Conservation (phyloP, 2,888 invertebrate genomes). For the Hipparchia sbordonii region DNA sequence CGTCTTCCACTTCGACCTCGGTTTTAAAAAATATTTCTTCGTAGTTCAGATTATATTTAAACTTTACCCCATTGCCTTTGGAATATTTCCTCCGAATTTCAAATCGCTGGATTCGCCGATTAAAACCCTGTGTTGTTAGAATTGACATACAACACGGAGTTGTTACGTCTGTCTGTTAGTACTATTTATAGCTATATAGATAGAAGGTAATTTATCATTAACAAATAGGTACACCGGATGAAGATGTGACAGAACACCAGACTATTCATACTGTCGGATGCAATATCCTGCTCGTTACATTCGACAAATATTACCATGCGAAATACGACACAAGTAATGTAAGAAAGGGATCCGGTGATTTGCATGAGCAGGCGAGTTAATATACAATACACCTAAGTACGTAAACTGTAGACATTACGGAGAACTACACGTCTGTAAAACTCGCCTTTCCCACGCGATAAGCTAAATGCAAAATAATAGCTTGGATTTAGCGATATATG, state of each 20-base stretch:
- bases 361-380: not conserved
- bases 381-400: not conserved
- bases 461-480: slow-evolving; percentile 20
- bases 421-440: slow-evolving; percentile 19
- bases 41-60: too few relatives aligned
- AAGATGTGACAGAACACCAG: not conserved
- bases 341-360: slow-evolving; percentile 7
- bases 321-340: not conserved
- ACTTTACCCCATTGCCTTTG: too few relatives aligned
- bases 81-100: too few relatives aligned
- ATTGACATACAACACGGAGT: too few relatives aligned
- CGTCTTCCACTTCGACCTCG: too few relatives aligned
- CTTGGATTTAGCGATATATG: slow-evolving; percentile 16
- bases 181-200: too few relatives aligned
- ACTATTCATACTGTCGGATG: not conserved
- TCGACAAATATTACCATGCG: not conserved
- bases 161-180: too few relatives aligned
- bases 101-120: too few relatives aligned
- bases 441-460: slow-evolving; percentile 28
- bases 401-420: slow-evolving; percentile 17
- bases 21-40: too few relatives aligned
- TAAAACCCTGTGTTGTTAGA: too few relatives aligned
- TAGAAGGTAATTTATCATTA: too few relatives aligned
- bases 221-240: not conserved
- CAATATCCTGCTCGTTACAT: not conserved